Conservation (phyloP, 2,797 vertebrate species). For the Xenops minutus region DNA sequence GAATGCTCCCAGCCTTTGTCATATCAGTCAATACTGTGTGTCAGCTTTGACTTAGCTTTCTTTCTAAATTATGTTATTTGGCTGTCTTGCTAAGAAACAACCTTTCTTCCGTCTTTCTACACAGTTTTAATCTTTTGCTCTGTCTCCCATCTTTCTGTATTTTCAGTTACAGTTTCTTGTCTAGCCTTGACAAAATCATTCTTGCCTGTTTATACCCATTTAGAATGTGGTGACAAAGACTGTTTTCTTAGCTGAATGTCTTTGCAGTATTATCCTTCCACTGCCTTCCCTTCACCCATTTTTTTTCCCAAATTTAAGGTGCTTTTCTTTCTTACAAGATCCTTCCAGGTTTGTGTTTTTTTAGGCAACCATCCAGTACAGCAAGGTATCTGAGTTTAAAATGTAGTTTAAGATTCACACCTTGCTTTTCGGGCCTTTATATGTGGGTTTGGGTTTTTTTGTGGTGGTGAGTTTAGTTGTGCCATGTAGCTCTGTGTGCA, state of each 20-base stretch:
- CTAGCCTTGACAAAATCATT: slow-evolving; percentile 1
- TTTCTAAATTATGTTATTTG: background rate
- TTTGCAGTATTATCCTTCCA: background rate
- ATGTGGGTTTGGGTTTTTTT: background rate
- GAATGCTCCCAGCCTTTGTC: background rate
- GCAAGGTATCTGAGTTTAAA: background rate
- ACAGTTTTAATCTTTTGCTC: slow-evolving; percentile 11
- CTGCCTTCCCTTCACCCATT: background rate
- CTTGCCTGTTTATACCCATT: background rate
- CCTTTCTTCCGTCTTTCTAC: slow-evolving; percentile 1
- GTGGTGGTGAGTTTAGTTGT: background rate
- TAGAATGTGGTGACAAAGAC: background rate
- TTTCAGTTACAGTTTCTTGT: slow-evolving; percentile 8
- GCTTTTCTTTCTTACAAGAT: background rate
- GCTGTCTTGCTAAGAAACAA: background rate
- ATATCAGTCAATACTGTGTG: slow-evolving; percentile 2
- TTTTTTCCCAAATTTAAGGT: background rate
- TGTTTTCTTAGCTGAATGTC: background rate
- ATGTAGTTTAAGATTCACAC: background rate
- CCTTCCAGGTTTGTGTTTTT: background rate
- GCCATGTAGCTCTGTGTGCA: accelerated
- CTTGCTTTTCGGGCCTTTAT: background rate
- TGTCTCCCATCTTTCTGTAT: background rate
- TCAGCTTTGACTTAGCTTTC: slow-evolving; percentile 28
- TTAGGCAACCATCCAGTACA: background rate